phyloP scores from a whole-genome alignment of 2,113 vertebrate species.

The Sorex araneus region DNA sequence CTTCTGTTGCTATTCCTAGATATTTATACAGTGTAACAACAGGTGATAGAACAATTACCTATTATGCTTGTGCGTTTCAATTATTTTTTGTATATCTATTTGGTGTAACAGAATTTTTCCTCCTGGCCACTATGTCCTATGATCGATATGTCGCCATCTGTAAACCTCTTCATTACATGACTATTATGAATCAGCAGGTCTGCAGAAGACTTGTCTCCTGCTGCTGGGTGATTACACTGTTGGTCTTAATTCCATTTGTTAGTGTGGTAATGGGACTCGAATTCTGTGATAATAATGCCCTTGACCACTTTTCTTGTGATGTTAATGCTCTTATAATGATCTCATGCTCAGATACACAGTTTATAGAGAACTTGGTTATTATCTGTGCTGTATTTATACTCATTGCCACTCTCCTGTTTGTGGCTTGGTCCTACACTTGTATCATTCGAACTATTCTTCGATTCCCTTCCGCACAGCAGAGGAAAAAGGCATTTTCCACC shows the following conservation, averaged over 20 bases:
- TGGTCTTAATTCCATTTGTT: conserved; percentile 28
- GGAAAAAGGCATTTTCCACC: conserved; percentile 62
- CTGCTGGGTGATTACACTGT: conserved; percentile 20
- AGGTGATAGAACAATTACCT: conserved; percentile 11
- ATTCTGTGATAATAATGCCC: conserved; percentile 23
- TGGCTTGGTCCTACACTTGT: conserved; percentile 25
- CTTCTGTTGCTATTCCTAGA: conserved; percentile 37
- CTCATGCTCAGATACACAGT: not conserved
- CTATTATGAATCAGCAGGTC: not conserved
- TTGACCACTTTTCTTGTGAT: conserved; percentile 44
- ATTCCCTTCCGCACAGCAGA: conserved; percentile 27
- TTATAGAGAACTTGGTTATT: conserved; percentile 21
- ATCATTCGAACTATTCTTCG: conserved; percentile 55
- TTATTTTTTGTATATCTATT: not conserved
- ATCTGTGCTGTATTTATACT: conserved; percentile 1
- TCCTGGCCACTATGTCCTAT: conserved; percentile 53
- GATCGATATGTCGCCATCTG: conserved; percentile 34
- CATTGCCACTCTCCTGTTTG: not conserved
- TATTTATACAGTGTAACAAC: conserved; percentile 30
- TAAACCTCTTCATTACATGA: conserved; percentile 37
- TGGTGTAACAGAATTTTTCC: conserved; percentile 50
- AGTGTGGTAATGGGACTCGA: not conserved
- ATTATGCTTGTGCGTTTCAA: conserved; percentile 3
- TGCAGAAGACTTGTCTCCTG: not conserved
- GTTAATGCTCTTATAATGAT: not conserved